Base-by-base conservation (phyloP, 2,797 vertebrate genomes). In the Rhincodon typus region DNA sequence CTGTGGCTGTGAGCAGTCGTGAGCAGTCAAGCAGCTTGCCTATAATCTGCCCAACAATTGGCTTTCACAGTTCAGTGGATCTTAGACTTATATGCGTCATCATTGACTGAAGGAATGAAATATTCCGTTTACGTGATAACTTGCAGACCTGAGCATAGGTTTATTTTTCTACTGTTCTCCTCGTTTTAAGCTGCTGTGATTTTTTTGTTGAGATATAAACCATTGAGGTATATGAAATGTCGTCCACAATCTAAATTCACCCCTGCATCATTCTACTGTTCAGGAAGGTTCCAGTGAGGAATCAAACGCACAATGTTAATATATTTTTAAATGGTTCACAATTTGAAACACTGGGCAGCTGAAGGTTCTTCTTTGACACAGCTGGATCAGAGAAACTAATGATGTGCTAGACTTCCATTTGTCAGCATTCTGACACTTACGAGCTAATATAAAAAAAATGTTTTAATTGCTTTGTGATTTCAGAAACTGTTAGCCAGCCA, bases 351-450 rank as follows among this genome's bases (percentile, higher is more conserved):
- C 66, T 66, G 87, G 87, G 30, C 27, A n/a, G 57, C 87, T 90
- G 87, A 90, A 90, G 87, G 87, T 66, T 62, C 87, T 62, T 90
- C 53, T 53, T 84, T 46, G 42, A 25, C 42, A 46, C 38, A 84
- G 82, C 42, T 34, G 13, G 87, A 90, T 90, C 15, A 34, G 53
- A 90, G 57, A 90, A 90, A 90, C 87, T 88, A 90, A n/a, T 62
- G 87, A 62, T 66, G 53, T 46, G 30, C 15, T 19, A 66, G 87
- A 17, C 7, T 53, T 84, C 23, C 42, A 46, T 84, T 46, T 84
- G 42, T 84, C 82, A 84, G 82, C 21, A 46, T 84, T 46, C 42
- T 84, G 82, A 23, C 82, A 25, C 82, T 84, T 84, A 84, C 10
- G 82, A 84, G 42, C 82, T 84, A 46, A 84, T 84, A 46, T 84